Evolutionary conservation across 2,797 vertebrate genomes (phyloP), one percentile per base, ranked within the genome.

Genomic region (Notoglanidium macrostoma): DNA sequence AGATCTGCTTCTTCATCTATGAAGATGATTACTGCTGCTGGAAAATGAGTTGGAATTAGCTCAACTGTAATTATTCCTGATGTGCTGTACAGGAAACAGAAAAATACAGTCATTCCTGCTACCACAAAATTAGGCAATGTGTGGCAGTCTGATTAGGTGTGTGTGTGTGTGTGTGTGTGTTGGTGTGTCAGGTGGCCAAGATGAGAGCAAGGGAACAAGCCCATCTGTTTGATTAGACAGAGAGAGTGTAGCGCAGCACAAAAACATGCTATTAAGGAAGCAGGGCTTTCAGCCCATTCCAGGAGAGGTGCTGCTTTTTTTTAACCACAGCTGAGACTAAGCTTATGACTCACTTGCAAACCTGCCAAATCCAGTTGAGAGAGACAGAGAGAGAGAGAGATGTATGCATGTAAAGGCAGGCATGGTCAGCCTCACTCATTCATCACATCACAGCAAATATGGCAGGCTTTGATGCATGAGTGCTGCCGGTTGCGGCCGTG

Each of bases 11-110:
- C 29, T 57, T 63, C 67, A 59, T 78, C 87, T 63, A 68, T 67
- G 87, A 65, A 57, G 49, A 63, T 87, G 83, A 91, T 91, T 87
- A 88, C 87, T 81, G 83, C 85, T 85, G 84, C 81, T 80, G 78
- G 59, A 85, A 89, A 87, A 88, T 80, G 81, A 83, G 79, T 63
- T 81, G 81, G 88, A 89, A 89, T 89, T 88, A 90, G 83, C 88
- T 78, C 63, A 72, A 57, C 85, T 86, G 86, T 87, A 87, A 90
- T 91, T 89, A 90, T 82, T 88, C 79, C 87, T 88, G 86, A 89
- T 90, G 86, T 51, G 88, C 81, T 85, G 73, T 84, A 84, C 84
- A 86, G 84, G 88, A 84, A 86, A 89, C 74, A 89, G 83, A 51
- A 87, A 89, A 88, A 85, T 83, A 49, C 19, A 19, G 67, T 82